A percentile compares a stretch with the other conserved stretches of the same genome.
Evolutionary conservation across 2,113 vertebrate genomes (phyloP).

Genomic region (Megalops atlanticus): DNA sequence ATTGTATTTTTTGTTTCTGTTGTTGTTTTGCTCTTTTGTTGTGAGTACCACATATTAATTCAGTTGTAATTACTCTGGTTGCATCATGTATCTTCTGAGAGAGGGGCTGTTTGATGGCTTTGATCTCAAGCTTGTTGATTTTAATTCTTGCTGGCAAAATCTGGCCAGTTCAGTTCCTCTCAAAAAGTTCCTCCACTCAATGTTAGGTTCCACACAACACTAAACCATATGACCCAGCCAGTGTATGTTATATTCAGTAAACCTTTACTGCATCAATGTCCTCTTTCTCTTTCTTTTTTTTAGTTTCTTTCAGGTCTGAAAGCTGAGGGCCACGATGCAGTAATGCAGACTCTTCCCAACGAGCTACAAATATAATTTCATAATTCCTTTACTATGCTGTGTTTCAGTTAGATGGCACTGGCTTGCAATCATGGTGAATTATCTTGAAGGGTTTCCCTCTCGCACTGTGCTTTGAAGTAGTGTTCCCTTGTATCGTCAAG

Average conservation of each 20-base stretch:
- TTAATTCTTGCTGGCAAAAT: not conserved
- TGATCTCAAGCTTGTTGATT: not conserved
- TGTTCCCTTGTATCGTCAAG: not conserved
- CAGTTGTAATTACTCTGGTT: no score
- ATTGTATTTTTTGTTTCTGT: no score
- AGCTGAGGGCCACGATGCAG: conserved; percentile 52
- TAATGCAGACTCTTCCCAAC: conserved; percentile 47
- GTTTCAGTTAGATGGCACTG: conserved; percentile 38
- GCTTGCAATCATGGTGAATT: conserved; percentile 37
- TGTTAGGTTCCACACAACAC: no score
- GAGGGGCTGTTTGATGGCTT: not conserved
- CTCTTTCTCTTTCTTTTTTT: no score
- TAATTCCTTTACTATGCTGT: conserved; percentile 48
- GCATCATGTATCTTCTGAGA: no score
- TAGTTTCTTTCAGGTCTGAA: conserved; percentile 38
- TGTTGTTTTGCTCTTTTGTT: no score
- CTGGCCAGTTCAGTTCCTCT: not conserved
- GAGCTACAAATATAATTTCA: conserved; percentile 56
- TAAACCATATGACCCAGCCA: no score
- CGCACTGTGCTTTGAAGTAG: conserved; percentile 28
- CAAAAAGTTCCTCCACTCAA: not conserved
- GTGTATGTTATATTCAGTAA: no score
- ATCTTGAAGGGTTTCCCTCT: conserved; percentile 11
- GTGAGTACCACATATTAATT: no score
- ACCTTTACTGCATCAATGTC: no score